Percentiles rank a stretch among this genome's conserved stretches.
Conservation (phyloP, 1,140 invertebrate genomes). For the Drosophila seguyi region DNA sequence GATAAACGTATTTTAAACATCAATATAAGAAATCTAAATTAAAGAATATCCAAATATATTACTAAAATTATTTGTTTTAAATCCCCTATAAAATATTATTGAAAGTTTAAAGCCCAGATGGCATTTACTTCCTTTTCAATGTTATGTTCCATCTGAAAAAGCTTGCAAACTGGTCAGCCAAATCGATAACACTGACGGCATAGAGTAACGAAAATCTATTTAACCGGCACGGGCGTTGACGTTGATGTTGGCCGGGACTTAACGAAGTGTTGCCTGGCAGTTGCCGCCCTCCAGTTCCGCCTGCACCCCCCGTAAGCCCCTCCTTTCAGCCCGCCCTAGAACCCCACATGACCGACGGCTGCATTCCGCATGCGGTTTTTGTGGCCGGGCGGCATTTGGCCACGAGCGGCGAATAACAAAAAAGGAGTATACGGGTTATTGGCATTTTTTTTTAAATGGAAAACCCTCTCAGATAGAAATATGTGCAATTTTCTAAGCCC, state of each 20-base stretch:
- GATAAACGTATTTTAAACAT: too few species aligned
- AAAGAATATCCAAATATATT: not conserved
- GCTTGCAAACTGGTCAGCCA: not conserved
- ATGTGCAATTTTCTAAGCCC: slow-evolving; percentile 72
- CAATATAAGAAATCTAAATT: too few species aligned
- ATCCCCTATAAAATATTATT: too few species aligned
- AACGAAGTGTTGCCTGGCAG: slow-evolving; percentile 74
- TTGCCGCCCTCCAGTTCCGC: slow-evolving; percentile 21
- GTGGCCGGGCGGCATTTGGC: slow-evolving; percentile 59
- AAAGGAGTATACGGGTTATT: slow-evolving; percentile 26
- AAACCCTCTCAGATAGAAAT: slow-evolving; percentile 52
- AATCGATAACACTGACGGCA: not conserved
- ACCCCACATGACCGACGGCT: slow-evolving; percentile 8
- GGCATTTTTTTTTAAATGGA: slow-evolving; percentile 54
- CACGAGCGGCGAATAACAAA: slow-evolving; percentile 72
- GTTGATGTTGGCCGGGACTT: slow-evolving; percentile 77
- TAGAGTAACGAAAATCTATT: slow-evolving; percentile 67
- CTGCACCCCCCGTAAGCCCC: not conserved
- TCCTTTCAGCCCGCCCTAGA: not conserved
- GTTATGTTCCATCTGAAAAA: not conserved
- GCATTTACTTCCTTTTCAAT: too few species aligned
- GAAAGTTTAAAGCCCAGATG: too few species aligned
- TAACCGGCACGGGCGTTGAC: slow-evolving; percentile 78
- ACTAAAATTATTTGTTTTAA: not conserved
- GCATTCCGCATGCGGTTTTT: slow-evolving; percentile 78